Base-by-base conservation (phyloP, 2,797 vertebrate species). In the Myoxocephalus aenaeus region DNA sequence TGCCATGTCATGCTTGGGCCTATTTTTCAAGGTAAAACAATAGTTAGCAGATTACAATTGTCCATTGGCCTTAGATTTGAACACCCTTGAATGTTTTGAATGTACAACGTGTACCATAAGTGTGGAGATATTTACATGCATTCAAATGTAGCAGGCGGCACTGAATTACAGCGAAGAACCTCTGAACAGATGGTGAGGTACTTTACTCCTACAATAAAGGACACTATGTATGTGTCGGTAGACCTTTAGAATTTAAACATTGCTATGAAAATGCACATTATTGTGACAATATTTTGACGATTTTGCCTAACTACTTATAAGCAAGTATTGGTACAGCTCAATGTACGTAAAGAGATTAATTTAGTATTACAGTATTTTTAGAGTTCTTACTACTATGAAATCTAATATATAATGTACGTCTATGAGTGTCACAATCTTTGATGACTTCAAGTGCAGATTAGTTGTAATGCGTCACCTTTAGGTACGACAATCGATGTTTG, bases 401-500 rank as follows among this genome's bases (percentile, higher is more conserved):
- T 91, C 65, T 86, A 82, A 86, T 84, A 90, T 76, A 84, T 89
- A 64, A 89, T 77, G 74, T 89, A 65, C 78, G 90, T 86, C 58
- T 87, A 78, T 87, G 79, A 87, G 81, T 90, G 89, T 93, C 79
- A 82, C 82, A 65, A 71, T 79, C 77, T 92, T 92, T 90, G 79
- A 89, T 91, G 86, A 90, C 83, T 82, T 90, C 89, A 86, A 84
- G 86, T 92, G 88, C 84, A 86, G 88, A 86, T 91, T 91, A 88
- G 91, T 87, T 85, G 89, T 91, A 78, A 87, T 82, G 81, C 77
- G 86, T 87, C 77, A 87, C 68, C 27, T 89, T 92, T 93, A 92
- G 91, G 87, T 94, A 93, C 77, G 78, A 92, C 84, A 84, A 87
- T 91, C 65, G 58, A 91, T 90, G 91, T 93, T 92, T 92, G 84